Evolutionary conservation across 1,140 invertebrate genomes (phyloP).

Genomic region (Aradophagus sp.): DNA sequence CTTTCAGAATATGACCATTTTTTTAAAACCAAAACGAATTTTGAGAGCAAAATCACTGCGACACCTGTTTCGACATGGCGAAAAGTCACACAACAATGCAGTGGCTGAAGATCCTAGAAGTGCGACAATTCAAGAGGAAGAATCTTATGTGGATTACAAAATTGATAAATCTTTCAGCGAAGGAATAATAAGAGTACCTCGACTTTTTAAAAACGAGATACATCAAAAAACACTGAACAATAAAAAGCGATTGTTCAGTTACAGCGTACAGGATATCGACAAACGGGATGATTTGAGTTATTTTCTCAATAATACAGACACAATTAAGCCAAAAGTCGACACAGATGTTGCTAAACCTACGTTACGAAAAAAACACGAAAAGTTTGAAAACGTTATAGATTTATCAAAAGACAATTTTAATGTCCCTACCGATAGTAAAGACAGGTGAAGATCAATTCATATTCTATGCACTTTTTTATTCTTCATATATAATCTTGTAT

Average conservation of each 20-base stretch:
- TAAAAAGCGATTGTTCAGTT: constrained; percentile 63
- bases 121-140: constrained; percentile 62
- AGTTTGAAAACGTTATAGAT: too few relatives aligned
- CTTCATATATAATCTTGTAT: too few relatives aligned
- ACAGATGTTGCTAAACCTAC: too few relatives aligned
- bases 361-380: too few relatives aligned
- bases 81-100: constrained; percentile 30
- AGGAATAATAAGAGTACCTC: constrained; percentile 55
- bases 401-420: too few relatives aligned
- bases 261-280: constrained; percentile 66
- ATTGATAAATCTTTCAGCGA: constrained; percentile 71
- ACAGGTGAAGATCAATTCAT: too few relatives aligned
- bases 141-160: constrained; percentile 49
- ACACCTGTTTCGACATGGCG: constrained; percentile 71
- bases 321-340: too few relatives aligned
- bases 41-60: constrained; percentile 77
- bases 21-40: constrained; percentile 71
- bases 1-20: constrained; percentile 32
- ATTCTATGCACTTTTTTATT: too few relatives aligned
- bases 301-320: too few relatives aligned
- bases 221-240: constrained; percentile 19
- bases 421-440: too few relatives aligned
- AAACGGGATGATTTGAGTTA: constrained; percentile 64
- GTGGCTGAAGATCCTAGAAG: constrained; percentile 53
- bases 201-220: constrained; percentile 4